A percentile compares a stretch with the other conserved stretches of the same genome.
phyloP scores from a whole-genome alignment of 2,113 vertebrate species.

The Epinephelus lanceolatus region DNA sequence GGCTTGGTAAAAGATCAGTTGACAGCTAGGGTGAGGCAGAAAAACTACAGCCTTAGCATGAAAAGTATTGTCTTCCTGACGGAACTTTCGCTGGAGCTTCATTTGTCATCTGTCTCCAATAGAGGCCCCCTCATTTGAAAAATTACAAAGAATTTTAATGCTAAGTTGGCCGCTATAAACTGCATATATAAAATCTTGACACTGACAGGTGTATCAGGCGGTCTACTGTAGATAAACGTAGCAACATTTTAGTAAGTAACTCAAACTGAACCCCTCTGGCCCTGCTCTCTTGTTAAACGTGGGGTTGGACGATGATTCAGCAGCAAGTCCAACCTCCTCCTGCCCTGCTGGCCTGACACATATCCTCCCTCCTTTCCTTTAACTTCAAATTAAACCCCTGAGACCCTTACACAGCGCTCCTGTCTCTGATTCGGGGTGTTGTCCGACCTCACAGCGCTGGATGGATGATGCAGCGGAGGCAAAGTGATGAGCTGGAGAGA shows the following conservation, averaged over 20 bases:
- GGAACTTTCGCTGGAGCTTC: too few relatives aligned
- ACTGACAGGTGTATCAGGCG: neutral
- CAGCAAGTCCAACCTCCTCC: neutral
- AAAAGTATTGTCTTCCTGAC: too few relatives aligned
- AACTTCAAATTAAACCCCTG: slow-evolving; percentile 14
- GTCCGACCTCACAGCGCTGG: slow-evolving; percentile 15
- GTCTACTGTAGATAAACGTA: neutral
- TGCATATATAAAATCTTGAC: neutral
- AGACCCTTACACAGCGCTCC: slow-evolving; percentile 19
- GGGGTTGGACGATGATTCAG: neutral
- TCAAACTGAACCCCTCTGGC: neutral
- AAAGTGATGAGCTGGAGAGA: slow-evolving; percentile 30
- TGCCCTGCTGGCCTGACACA: neutral
- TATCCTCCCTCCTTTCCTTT: slow-evolving; percentile 1
- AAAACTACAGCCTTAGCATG: too few relatives aligned
- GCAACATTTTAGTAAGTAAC: neutral
- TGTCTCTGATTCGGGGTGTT: neutral
- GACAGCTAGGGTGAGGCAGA: too few relatives aligned
- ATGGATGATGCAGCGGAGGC: slow-evolving; percentile 9
- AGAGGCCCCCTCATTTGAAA: too few relatives aligned
- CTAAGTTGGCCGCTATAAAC: neutral
- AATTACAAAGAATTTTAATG: too few relatives aligned
- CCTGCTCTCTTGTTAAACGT: neutral
- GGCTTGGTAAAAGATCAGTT: too few relatives aligned
- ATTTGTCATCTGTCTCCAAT: too few relatives aligned